phyloP scores from a whole-genome alignment of 2,113 vertebrate species.

The Chlorocebus sabaeus region DNA sequence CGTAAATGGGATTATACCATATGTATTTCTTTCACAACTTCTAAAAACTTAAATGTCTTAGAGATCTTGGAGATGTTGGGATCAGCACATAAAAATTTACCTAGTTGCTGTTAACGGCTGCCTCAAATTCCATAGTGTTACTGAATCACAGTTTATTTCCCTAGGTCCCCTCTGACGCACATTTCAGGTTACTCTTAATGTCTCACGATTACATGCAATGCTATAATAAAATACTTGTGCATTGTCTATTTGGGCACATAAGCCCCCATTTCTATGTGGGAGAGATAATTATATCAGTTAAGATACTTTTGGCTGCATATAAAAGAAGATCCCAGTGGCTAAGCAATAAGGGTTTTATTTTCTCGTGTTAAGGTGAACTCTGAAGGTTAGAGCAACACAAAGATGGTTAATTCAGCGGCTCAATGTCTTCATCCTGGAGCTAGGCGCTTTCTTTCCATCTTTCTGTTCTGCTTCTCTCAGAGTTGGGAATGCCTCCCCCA shows the following conservation, averaged over 20 bases:
- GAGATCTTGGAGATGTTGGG: neutral
- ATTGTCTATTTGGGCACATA: neutral
- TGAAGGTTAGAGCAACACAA: neutral
- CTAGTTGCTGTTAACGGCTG: neutral
- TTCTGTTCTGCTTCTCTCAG: neutral
- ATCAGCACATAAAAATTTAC: neutral
- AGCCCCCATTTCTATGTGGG: neutral
- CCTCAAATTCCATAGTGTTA: neutral
- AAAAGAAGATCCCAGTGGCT: neutral
- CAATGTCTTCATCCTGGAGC: accelerated
- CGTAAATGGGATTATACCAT: neutral
- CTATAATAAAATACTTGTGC: neutral
- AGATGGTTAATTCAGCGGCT: neutral
- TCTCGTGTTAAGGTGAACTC: neutral
- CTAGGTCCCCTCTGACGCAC: neutral
- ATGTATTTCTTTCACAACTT: neutral
- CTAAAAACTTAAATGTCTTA: neutral
- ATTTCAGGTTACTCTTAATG: neutral
- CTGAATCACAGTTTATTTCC: neutral
- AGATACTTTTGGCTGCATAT: neutral
- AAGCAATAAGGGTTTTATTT: neutral
- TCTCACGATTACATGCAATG: too few species aligned
- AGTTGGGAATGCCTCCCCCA: neutral
- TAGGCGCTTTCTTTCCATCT: neutral
- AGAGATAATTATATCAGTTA: neutral